Evolutionary conservation across 2,888 invertebrate genomes (phyloP), one percentile per base, ranked within the genome.

Genomic region (Caenorhabditis macrosperma): DNA sequence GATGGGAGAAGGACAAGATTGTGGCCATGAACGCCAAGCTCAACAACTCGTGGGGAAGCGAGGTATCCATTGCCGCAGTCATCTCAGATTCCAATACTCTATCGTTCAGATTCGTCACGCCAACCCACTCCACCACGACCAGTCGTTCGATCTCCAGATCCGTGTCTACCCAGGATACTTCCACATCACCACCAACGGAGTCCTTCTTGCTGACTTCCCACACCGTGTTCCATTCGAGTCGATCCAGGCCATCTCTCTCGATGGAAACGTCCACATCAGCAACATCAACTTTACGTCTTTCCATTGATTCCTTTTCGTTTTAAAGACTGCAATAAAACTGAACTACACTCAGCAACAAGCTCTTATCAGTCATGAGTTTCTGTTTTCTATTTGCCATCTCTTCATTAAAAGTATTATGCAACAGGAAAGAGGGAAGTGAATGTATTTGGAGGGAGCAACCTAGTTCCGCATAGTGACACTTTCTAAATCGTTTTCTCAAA

Each of bases 161-260:
- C 78, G 78, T 30, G 74, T 79, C 52, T 74, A 79, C 66, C 74
- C 74, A 30, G 74, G 78, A 50, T 74, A 79, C 50, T 79, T 68
- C 68, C 78, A 79, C 48, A 38, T 78, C 52, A 79, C 78, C 44
- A 59, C 52, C 48, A 79, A 79, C 63, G 78, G 78, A 46, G 68
- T 79, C 24, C 68, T 79, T 30, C 67, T 79, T 28, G 72, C 30
- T 5, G 78, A 79, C 38, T 79, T 74, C 74, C 78, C 78, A 63
- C 78, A 79, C 35, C 67, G 78, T 54, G 24, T 74, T 68, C 74
- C 72, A 57, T 74, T 68, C 64, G 74, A 79, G 33, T 28, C 33
- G 28, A 74, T 74, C 17, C 68, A 68, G 57, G 78, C 78, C 2
- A 68, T 79, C 26, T 30, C 48, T 2, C 35, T 79, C 35, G 78